Percentiles rank a stretch among this genome's conserved stretches.
Evolutionary conservation across 64 coral and sea anemone genomes (phyloP).

Genomic region (Astreopora myriophthalma): DNA sequence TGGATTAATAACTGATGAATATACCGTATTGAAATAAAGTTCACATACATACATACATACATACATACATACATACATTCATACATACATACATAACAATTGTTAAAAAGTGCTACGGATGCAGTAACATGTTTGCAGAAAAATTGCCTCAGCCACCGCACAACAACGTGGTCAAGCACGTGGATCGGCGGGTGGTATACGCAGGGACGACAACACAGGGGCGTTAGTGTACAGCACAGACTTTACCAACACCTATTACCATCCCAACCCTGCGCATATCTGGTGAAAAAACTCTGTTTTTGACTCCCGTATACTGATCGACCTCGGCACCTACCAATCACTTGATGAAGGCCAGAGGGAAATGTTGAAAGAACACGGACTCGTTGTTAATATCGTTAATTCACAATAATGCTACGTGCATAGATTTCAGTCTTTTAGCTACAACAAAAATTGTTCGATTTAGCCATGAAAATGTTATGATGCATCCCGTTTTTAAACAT

Average conservation of each 20-base stretch:
- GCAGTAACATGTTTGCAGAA: slow-evolving; percentile 22
- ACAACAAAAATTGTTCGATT: background rate
- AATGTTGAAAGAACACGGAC: background rate
- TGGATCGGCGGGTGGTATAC: slow-evolving; percentile 7
- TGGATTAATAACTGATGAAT: no score
- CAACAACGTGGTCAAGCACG: slow-evolving; percentile 57
- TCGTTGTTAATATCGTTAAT: background rate
- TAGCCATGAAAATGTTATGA: background rate
- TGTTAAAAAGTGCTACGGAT: slow-evolving; percentile 62
- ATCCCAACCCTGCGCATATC: slow-evolving; percentile 37
- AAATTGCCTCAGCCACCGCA: slow-evolving; percentile 30
- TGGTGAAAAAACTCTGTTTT: slow-evolving; percentile 35
- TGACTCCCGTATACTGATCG: background rate
- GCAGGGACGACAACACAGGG: slow-evolving; percentile 28
- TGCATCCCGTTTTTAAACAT: background rate
- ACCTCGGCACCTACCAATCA: background rate
- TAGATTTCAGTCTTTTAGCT: background rate
- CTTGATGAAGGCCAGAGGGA: slow-evolving; percentile 3
- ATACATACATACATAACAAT: no score
- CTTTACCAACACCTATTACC: slow-evolving; percentile 61
- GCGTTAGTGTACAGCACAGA: slow-evolving; percentile 29
- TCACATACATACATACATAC: no score
- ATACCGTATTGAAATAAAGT: no score
- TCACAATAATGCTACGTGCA: background rate
- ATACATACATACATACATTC: no score